These are phyloP conservation scores for Myripristis jacobus DNA, from an alignment of 2,797 vertebrate genomes.

Conservation along the genomic window DNA sequence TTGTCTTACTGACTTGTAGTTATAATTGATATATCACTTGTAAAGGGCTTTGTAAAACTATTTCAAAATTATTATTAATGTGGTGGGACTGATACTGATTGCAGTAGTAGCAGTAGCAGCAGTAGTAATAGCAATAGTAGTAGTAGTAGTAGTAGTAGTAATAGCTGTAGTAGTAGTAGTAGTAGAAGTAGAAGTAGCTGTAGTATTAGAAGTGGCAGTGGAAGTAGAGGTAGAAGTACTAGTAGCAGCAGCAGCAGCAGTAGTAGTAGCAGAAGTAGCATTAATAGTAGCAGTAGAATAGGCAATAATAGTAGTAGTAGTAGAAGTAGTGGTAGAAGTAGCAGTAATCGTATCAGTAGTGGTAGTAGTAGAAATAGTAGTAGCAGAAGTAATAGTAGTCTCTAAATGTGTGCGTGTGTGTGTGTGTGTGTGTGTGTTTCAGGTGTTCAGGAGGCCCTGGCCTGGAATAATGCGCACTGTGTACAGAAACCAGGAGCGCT, in stretches of 20 bases:
- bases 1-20: too few species aligned
- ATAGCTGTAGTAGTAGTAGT: neutral
- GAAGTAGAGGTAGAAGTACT: neutral
- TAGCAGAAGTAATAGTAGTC: neutral
- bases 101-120: too few species aligned
- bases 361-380: neutral
- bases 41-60: too few species aligned
- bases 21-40: too few species aligned
- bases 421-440: slow-evolving; percentile 18
- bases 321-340: neutral
- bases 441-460: slow-evolving; percentile 88
- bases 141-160: too few species aligned
- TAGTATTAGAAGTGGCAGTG: neutral
- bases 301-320: neutral
- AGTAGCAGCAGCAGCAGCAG: too few species aligned
- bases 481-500: slow-evolving; percentile 83
- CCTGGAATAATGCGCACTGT: slow-evolving; percentile 86
- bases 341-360: neutral
- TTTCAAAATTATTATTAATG: too few species aligned
- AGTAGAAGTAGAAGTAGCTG: neutral
- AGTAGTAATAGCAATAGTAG: too few species aligned
- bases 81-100: too few species aligned
- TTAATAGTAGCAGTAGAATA: too few species aligned
- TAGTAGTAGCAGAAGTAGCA: neutral
- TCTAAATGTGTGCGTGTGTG: too few species aligned